Evolutionary conservation across 2,888 invertebrate species (phyloP).

Genomic region (Camponotus fellah): DNA sequence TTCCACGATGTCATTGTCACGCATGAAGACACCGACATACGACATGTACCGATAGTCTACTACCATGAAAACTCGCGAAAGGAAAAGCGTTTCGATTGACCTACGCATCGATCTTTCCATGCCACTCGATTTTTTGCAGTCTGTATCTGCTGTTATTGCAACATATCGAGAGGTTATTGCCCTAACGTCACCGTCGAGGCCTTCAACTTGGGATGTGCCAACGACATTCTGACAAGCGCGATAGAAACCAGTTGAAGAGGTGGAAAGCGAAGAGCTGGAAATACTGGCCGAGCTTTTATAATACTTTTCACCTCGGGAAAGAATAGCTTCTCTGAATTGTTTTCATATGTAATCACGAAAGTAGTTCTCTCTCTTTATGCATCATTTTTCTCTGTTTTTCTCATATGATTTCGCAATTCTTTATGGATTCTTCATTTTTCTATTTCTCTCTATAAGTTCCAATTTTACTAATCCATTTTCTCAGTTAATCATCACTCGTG

Average conservation of each 20-base stretch:
- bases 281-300: conserved; percentile 24
- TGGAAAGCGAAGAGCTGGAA: conserved; percentile 32
- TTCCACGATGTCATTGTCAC: conserved; percentile 48
- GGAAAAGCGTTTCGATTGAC: conserved; percentile 17
- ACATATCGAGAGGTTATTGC: conserved; percentile 37
- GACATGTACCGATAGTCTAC: not conserved
- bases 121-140: not conserved
- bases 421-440: not conserved
- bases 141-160: not conserved
- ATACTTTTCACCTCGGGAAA: conserved; percentile 28
- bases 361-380: not conserved
- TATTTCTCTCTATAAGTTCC: not conserved
- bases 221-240: conserved; percentile 31
- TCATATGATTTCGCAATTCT: not conserved
- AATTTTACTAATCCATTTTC: not conserved
- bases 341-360: not conserved
- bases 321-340: not conserved
- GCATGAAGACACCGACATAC: not conserved
- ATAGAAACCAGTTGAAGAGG: conserved; percentile 44
- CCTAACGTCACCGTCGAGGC: conserved; percentile 22
- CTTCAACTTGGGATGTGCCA: conserved; percentile 46
- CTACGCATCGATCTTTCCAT: conserved; percentile 10
- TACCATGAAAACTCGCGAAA: conserved; percentile 1
- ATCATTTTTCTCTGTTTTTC: not conserved
- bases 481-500: not conserved